phyloP scores from a whole-genome alignment of 1,140 invertebrate species.

The Heliothis virescens region DNA sequence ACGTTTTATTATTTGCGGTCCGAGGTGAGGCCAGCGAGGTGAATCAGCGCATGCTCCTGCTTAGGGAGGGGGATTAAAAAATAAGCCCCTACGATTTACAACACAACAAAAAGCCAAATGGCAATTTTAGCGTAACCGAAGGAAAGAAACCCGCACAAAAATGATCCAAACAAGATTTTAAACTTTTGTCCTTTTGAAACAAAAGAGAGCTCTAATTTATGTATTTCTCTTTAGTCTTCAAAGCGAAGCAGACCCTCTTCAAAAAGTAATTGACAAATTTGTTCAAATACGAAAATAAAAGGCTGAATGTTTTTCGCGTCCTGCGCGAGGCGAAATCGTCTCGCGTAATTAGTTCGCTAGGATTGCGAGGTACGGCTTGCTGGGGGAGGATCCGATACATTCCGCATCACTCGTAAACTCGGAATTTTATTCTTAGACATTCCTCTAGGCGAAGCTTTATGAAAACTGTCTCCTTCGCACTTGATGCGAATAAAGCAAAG shows the following conservation, averaged over 20 bases:
- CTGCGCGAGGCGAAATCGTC: conserved; percentile 54
- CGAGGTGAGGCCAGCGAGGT: conserved; percentile 46
- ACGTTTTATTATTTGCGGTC: conserved; percentile 73
- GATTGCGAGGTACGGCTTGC: conserved; percentile 51
- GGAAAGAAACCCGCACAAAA: conserved; percentile 61
- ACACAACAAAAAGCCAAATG: conserved; percentile 56
- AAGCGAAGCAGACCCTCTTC: conserved; percentile 65
- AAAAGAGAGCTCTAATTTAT: conserved; percentile 71
- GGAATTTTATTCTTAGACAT: conserved; percentile 72
- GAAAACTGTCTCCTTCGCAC: conserved; percentile 71
- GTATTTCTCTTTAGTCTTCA: conserved; percentile 65
- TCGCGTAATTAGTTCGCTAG: conserved; percentile 70
- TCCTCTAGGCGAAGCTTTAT: conserved; percentile 66
- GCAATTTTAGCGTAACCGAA: conserved; percentile 48
- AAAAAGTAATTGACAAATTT: conserved; percentile 76
- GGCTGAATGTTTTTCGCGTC: conserved; percentile 58
- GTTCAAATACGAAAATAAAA: conserved; percentile 70
- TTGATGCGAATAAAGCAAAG: conserved; percentile 61
- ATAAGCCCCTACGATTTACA: conserved; percentile 55
- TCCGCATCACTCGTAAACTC: conserved; percentile 66
- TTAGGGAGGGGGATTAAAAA: conserved; percentile 57
- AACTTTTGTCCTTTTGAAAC: conserved; percentile 69
- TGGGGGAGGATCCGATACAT: conserved; percentile 55
- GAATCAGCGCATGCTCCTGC: conserved; percentile 22
- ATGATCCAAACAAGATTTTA: conserved; percentile 70